Conservation (phyloP, 1,140 invertebrate genomes). For the Drosophila yakuba region DNA sequence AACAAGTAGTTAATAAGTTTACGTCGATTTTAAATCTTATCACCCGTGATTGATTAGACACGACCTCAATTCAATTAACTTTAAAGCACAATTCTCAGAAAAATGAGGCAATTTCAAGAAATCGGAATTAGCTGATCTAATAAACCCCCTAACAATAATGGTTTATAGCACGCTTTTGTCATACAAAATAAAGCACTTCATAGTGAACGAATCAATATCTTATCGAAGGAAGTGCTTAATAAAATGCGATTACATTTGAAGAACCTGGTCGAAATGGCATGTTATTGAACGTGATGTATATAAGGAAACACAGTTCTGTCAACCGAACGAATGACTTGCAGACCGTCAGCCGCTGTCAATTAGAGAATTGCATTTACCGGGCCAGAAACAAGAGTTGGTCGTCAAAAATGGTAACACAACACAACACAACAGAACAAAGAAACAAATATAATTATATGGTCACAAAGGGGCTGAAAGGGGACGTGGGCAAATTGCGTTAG, state of each 20-base stretch:
- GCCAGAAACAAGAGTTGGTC: conserved; percentile 16
- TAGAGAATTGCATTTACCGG: conserved; percentile 41
- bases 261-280: conserved; percentile 6
- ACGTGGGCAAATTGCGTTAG: conserved; percentile 51
- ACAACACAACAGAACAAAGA: conserved; percentile 3
- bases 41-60: not conserved
- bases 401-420: conserved; percentile 1
- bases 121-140: conserved; percentile 2
- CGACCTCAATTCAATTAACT: not conserved
- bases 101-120: conserved; percentile 6
- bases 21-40: not conserved
- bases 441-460: conserved; percentile 36
- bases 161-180: conserved; percentile 22
- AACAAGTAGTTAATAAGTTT: not conserved
- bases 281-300: conserved; percentile 19
- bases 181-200: conserved; percentile 33
- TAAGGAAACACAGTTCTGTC: not conserved
- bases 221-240: conserved; percentile 13
- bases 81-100: not conserved
- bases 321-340: no score
- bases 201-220: conserved; percentile 39
- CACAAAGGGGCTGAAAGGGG: not conserved
- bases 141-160: not conserved
- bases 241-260: conserved; percentile 13
- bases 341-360: conserved; percentile 13